Evolutionary conservation across 2,113 vertebrate genomes (phyloP), one percentile per base, ranked within the genome.

Genomic region (Sebastes fasciatus): DNA sequence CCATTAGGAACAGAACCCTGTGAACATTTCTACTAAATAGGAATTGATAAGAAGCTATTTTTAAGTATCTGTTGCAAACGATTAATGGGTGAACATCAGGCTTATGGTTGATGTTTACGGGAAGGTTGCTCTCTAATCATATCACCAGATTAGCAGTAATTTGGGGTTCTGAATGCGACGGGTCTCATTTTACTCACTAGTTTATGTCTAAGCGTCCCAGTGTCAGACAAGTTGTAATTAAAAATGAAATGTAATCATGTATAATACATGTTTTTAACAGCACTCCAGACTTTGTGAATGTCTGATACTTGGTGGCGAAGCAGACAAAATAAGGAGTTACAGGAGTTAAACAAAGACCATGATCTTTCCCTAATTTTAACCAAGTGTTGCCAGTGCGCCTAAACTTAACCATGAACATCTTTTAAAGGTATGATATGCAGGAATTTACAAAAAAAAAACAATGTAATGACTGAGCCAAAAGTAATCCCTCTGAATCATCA

Each of bases 241-340:
- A 88, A 91, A 88, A 88, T 85, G 84, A 88, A 89, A 92, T 88
- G 82, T 86, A 92, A 88, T 92, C 84, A 90, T 26, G 8, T 74
- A 62, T 80, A 80, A 89, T 84, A 10, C 77, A 72, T 90, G 80
- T 82, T 87, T 91, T 77, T 88, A 85, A 74, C 74, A 16, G 82
- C 2, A 14, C 79, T 65, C 45, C 66, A 88, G 82, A 79, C 85
- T 57, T 51, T 85, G 12, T 58, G 45, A 61, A 48, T 12, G 77
- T 74, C 74, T 88, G 83, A 70, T 72, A 65, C 58, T 76, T 57
- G 4, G 66, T 79, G 66, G 69, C 23, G 74, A 77, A 75, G 63
- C 54, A 54, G 45, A 80, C 57, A 55, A 72, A 72, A 70, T 70
- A 62, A 60, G 34, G 49, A 17, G 51, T 8, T 34, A 26, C 26